Evolutionary conservation across 2,888 invertebrate genomes (phyloP).

Genomic region (Tenthredo notha): DNA sequence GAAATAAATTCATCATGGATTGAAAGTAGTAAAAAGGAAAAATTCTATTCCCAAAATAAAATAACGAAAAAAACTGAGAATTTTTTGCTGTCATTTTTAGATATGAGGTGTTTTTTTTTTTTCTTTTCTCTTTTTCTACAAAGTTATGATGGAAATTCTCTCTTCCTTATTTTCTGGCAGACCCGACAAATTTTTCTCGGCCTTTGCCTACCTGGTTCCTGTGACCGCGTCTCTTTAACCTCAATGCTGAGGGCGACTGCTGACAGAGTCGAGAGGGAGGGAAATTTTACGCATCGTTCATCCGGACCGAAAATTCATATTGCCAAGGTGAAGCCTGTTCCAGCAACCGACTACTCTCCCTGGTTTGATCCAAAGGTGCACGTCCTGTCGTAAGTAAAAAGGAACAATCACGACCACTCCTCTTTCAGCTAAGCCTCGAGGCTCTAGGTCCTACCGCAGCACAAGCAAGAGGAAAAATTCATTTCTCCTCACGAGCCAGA

Average conservation of each 20-base stretch:
- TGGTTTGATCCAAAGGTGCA: conserved; percentile 86
- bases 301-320: conserved; percentile 81
- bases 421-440: conserved; percentile 24
- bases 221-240: conserved; percentile 77
- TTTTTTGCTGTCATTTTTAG: not conserved
- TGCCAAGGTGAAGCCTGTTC: conserved; percentile 84
- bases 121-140: not conserved
- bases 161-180: conserved; percentile 76
- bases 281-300: conserved; percentile 80
- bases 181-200: conserved; percentile 86
- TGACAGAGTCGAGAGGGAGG: conserved; percentile 75
- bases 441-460: not conserved
- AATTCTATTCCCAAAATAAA: not conserved
- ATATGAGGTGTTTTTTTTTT: not conserved
- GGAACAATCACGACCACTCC: conserved; percentile 54
- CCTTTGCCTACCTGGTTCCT: conserved; percentile 87
- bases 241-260: conserved; percentile 75
- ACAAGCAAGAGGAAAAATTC: conserved; percentile 25
- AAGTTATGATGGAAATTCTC: conserved; percentile 21
- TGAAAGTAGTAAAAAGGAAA: not conserved
- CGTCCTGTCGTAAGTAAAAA: conserved; percentile 83
- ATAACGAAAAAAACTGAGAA: not conserved
- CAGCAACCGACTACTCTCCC: conserved; percentile 84
- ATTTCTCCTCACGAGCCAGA: conserved; percentile 12
- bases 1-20: not conserved